Conservation (phyloP, 2,888 invertebrate genomes). For the Cataglyphis rosenhaueri region DNA sequence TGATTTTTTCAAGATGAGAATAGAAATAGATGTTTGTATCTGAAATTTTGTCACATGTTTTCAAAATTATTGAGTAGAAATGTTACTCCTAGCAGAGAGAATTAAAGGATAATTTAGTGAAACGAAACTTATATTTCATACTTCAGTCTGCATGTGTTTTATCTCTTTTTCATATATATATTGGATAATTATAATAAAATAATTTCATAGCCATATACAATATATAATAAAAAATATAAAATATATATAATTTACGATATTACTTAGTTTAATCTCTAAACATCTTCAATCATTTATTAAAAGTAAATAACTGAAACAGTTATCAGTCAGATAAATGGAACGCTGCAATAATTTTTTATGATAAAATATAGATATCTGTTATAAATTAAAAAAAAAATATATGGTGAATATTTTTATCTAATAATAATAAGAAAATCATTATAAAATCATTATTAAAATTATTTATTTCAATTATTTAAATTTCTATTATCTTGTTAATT, state of each 20-base stretch:
- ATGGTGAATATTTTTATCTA: not conserved
- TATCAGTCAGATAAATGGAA: not conserved
- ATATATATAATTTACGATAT: too few species aligned
- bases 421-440: not conserved
- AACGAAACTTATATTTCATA: not conserved
- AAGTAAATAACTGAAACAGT: not conserved
- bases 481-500: not conserved
- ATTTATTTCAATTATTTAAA: not conserved
- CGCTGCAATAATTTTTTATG: not conserved
- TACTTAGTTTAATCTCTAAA: not conserved
- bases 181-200: too few species aligned
- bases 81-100: not conserved
- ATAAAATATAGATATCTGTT: not conserved
- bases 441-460: not conserved
- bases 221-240: not conserved
- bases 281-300: not conserved
- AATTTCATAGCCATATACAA: too few species aligned
- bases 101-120: not conserved
- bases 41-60: not conserved
- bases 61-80: not conserved
- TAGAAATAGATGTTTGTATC: conserved; percentile 27
- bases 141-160: too few species aligned
- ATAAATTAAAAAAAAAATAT: too few species aligned
- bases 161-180: too few species aligned
- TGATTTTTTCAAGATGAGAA: not conserved